A percentile compares a stretch with the other conserved stretches of the same genome.
Conservation (phyloP, 2,113 vertebrate species). For the Galeopterus variegatus region DNA sequence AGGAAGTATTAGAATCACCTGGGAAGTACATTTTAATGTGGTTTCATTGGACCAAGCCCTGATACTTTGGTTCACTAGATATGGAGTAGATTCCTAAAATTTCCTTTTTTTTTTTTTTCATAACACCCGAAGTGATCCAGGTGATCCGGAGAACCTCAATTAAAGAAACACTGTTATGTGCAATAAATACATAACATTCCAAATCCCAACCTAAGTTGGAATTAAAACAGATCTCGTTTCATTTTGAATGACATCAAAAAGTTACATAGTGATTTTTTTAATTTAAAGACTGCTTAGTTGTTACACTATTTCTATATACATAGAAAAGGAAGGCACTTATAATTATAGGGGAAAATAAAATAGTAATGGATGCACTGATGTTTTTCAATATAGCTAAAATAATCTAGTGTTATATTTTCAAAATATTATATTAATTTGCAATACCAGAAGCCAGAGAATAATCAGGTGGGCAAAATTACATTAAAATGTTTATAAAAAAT, state of each 20-base stretch:
- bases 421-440: slow-evolving; percentile 1
- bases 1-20: neutral
- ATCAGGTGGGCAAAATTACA: neutral
- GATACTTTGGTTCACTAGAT: neutral
- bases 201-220: neutral
- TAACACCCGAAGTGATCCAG: neutral
- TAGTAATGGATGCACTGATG: neutral
- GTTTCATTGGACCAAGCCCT: neutral
- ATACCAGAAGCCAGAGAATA: neutral
- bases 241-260: neutral
- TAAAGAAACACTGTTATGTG: neutral
- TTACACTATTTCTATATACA: neutral
- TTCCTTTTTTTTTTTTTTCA: neutral
- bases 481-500: neutral
- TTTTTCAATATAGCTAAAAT: neutral
- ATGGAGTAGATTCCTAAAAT: neutral
- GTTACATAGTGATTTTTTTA: neutral
- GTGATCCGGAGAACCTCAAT: neutral
- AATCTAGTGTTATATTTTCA: neutral
- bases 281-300: neutral
- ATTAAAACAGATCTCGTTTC: neutral
- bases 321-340: neutral
- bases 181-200: neutral
- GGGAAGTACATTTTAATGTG: neutral
- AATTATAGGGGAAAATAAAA: neutral